phyloP scores from a whole-genome alignment of 2,113 vertebrate species.

The Ciconia boyciana region DNA sequence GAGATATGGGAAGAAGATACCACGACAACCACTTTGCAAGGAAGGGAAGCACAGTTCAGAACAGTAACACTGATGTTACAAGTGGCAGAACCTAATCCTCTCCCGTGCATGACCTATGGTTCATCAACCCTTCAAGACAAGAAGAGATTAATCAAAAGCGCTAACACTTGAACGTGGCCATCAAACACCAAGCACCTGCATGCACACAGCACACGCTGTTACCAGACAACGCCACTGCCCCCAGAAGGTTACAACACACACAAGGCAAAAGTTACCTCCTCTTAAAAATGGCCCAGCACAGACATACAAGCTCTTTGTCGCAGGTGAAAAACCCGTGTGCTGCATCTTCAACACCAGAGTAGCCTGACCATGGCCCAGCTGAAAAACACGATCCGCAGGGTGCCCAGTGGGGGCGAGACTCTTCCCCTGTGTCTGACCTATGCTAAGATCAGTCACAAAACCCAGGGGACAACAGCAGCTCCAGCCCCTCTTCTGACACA shows the following conservation, averaged over 20 bases:
- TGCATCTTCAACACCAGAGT: background rate
- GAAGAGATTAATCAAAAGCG: background rate
- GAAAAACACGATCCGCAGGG: background rate
- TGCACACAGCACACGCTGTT: rapidly evolving
- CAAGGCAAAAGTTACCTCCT: background rate
- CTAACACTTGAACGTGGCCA: background rate
- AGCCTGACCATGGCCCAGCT: background rate
- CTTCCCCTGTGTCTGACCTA: background rate
- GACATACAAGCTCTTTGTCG: rapidly evolving
- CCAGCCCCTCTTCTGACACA: background rate
- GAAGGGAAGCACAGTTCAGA: background rate
- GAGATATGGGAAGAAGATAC: background rate
- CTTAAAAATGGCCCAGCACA: background rate
- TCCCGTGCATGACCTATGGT: background rate
- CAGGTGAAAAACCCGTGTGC: rapidly evolving
- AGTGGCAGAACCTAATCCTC: background rate
- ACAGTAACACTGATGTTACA: background rate
- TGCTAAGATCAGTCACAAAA: background rate
- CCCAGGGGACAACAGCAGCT: background rate
- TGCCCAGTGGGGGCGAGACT: background rate
- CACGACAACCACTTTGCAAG: background rate
- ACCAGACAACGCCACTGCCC: background rate
- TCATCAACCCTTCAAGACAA: background rate
- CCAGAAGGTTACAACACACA: background rate
- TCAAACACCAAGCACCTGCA: background rate